A percentile compares a stretch with the other conserved stretches of the same genome.
Evolutionary conservation across 64 coral and sea anemone genomes (phyloP).

Genomic region (Porites lutea): DNA sequence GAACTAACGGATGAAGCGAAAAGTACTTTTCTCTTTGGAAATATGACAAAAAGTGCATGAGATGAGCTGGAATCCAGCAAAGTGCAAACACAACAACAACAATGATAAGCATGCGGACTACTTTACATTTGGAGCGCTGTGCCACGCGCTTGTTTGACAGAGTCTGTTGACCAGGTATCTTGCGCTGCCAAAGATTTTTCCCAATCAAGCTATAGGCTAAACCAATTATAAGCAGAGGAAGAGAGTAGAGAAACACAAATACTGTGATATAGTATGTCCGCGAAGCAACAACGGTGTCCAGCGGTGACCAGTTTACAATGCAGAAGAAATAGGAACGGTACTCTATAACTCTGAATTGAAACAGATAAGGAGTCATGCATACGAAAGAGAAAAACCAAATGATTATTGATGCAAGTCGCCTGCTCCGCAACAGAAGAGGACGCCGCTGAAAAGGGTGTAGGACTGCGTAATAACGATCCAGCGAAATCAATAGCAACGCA

Average conservation of each 20-base stretch:
- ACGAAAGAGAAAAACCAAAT: constrained; percentile 72
- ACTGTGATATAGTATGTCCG: constrained; percentile 69
- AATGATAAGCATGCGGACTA: constrained; percentile 82
- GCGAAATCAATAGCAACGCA: constrained; percentile 64
- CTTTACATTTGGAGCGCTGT: constrained; percentile 75
- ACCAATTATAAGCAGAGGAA: constrained; percentile 67
- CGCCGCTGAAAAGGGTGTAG: constrained; percentile 68
- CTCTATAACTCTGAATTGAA: not conserved
- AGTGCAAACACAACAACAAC: constrained; percentile 76
- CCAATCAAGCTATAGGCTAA: constrained; percentile 70
- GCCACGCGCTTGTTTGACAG: constrained; percentile 63
- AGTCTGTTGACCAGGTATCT: constrained; percentile 74
- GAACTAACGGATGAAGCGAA: constrained; percentile 32
- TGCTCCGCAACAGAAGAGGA: constrained; percentile 65
- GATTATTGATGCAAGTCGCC: constrained; percentile 33
- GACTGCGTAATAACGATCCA: constrained; percentile 79
- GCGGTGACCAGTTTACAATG: constrained; percentile 62
- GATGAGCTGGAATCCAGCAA: constrained; percentile 79
- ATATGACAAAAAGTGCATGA: constrained; percentile 80
- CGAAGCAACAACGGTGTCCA: constrained; percentile 46
- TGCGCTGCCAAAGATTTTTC: constrained; percentile 74
- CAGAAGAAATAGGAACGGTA: not conserved
- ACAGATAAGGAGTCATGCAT: constrained; percentile 80
- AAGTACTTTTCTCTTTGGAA: constrained; percentile 40
- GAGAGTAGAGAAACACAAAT: constrained; percentile 56